Base-by-base conservation (phyloP, 1,140 invertebrate genomes). In the Drosophila sp. region DNA sequence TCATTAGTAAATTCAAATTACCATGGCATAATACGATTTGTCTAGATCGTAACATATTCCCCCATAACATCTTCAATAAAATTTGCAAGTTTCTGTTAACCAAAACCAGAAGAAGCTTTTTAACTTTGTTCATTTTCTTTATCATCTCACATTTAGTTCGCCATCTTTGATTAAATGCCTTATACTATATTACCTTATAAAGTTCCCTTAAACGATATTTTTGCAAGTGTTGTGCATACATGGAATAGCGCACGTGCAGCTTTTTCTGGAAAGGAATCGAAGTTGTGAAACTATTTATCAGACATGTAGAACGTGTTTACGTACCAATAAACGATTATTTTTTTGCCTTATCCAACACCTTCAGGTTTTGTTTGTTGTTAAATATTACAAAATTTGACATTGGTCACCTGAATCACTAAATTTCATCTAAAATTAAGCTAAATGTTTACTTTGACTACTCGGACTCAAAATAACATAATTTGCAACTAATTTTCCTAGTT, bases 1-100 rank as follows among this genome's bases (percentile, higher is more conserved):
- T 92, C 91, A 76, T 85, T 87, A 60, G 80, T 76, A 60, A 91
- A 92, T 78, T 91, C 90, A 78, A 91, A 92, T 66, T 90, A 91
- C 85, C 91, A 91, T 6, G 91, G 90, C 89, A 92, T 91, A 29
- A 90, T 70, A 29, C 90, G 85, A 58, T 80, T 40, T 1, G 91
- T 91, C 54, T 92, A 91, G 17, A 78, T 57, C 6, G 79, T 70
- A 0, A 87, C 76, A 66, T 91, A 92, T 47, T 87, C 70, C 5
- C 89, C 82, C 85, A 87, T 91, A n/a, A 80, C 74, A 7, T 73
- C 79, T 38, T 90, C 89, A 23, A 92, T 62, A 56, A 71, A 91
- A 0, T 55, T 58, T 1, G 70, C 50, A 3, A 90, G 58, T 71
- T 87, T 90, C 86, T 90, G 27, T n/a, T n/a, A n/a, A n/a, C n/a